Evolutionary conservation across 2,113 vertebrate genomes (phyloP), one percentile per base, ranked within the genome.

Genomic region (Mobula hypostoma): DNA sequence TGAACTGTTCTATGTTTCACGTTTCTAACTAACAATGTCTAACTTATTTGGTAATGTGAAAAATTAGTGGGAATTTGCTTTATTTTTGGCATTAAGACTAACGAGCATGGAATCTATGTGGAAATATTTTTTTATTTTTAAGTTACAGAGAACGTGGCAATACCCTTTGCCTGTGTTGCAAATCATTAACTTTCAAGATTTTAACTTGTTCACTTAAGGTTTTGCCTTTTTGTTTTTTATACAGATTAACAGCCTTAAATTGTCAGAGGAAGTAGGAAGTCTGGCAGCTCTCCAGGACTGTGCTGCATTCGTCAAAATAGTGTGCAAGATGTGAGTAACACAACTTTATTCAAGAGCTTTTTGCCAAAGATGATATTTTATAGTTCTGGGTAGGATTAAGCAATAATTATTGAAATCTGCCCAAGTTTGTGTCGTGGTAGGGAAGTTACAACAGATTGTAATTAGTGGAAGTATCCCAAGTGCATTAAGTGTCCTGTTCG

Each of bases 271-370:
- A 0, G 90, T 98, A 6, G 40, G 95, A 0, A 94, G 95, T 0
- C 94, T 97, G 0, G 95, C 95, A 0, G 96, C 97, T 94, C 97
- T 99, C 78, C 97, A 96, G 94, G 98, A 98, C 94, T 97, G 98
- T 2, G 79, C 92, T 0, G 0, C 97, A 72, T 96, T 99, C 68
- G 48, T 98, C 83, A 97, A 95, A 95, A 96, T 99, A 93, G 97
- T 98, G 80, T 94, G 96, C 61, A 95, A 95, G 95, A 94, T 98
- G 98, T 99, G 96, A 98, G 98, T 98, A 94, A 36, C 48, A 24
- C 83, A 5, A n/a, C 68, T 90, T 63, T 15, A 68, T 56, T 24
- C 4, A 29, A 24, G 70, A 74, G 1, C 40, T 74, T 91, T 56
- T 15, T 74, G 32, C 14, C 1, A n/a, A 68, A 63, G 29, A 29